These are phyloP conservation scores for Nannospalax galili DNA, from an alignment of 2,113 vertebrate species.

Conservation along the genomic window DNA sequence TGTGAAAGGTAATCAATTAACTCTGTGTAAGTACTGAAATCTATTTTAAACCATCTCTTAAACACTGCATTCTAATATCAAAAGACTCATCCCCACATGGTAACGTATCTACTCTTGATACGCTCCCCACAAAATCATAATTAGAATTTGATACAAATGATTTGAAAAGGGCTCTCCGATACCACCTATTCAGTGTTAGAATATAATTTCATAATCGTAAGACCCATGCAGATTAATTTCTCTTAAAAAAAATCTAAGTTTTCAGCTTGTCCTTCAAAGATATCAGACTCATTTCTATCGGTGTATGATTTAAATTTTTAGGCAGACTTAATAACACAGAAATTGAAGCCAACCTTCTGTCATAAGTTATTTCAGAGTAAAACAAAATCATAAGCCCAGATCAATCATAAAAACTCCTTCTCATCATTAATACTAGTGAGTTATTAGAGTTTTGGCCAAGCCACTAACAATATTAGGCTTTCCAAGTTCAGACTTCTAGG, in stretches of 20 bases:
- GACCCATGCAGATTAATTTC: neutral
- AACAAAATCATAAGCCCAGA: constrained; percentile 25
- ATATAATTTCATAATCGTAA: neutral
- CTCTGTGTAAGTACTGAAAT: neutral
- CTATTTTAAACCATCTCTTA: constrained; percentile 7
- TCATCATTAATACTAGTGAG: no score
- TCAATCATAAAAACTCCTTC: neutral
- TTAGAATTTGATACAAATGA: neutral
- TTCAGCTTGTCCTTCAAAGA: neutral
- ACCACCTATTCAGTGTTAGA: neutral
- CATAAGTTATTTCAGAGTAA: neutral
- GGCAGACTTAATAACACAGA: neutral
- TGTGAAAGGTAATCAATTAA: neutral
- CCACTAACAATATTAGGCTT: neutral
- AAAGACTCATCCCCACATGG: neutral
- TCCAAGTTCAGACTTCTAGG: no score
- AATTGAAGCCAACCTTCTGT: constrained; percentile 9
- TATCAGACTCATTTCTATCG: constrained; percentile 2
- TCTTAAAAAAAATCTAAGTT: neutral
- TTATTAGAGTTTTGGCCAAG: no score
- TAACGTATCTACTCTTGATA: neutral
- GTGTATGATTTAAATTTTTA: neutral
- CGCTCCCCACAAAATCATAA: neutral
- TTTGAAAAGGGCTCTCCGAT: neutral
- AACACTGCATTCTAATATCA: neutral